Percentiles rank a stretch among this genome's conserved stretches.
Conservation (phyloP, 2,888 invertebrate species). For the Polydrusus tereticollis region DNA sequence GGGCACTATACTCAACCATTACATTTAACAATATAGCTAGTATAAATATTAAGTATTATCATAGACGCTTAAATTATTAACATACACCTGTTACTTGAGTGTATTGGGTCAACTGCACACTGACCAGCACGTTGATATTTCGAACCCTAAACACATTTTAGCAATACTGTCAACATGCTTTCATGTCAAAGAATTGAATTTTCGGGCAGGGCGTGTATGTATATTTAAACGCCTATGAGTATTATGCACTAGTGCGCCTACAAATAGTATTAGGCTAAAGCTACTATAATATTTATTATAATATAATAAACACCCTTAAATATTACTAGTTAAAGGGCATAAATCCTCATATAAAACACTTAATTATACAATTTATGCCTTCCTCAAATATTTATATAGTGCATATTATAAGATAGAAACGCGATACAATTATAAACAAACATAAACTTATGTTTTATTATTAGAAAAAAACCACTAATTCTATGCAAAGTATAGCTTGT, state of each 20-base stretch:
- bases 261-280: constrained; percentile 58
- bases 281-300: constrained; percentile 57
- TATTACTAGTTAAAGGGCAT: constrained; percentile 45
- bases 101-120: no score
- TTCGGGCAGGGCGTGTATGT: no score
- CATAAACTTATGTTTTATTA: constrained; percentile 61
- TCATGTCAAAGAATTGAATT: no score
- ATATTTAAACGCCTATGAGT: no score
- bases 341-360: constrained; percentile 22
- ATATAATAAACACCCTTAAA: constrained; percentile 57
- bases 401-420: constrained; percentile 41
- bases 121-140: no score
- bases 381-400: constrained; percentile 46
- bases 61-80: no score
- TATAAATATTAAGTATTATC: constrained; percentile 54
- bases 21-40: constrained; percentile 51
- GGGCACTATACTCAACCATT: constrained; percentile 52
- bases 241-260: constrained; percentile 61
- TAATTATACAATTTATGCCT: constrained; percentile 39
- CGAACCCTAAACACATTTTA: no score
- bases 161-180: no score
- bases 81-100: no score
- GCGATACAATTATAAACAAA: constrained; percentile 38
- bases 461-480: constrained; percentile 91
- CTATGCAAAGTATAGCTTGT: constrained; percentile 95